Conservation (phyloP, 2,888 invertebrate genomes). For the Phania funesta region DNA sequence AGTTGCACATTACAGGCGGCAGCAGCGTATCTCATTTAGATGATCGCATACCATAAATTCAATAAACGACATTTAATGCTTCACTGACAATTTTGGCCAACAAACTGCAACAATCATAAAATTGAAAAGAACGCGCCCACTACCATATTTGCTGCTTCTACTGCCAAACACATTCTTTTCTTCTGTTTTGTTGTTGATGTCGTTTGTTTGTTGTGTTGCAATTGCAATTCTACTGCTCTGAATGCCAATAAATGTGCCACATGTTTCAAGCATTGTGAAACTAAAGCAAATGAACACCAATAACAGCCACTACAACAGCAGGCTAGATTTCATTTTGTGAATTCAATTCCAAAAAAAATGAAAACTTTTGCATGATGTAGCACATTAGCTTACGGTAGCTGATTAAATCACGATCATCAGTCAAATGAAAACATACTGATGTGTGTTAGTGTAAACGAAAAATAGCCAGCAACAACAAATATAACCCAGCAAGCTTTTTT, state of each 20-base stretch:
- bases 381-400: constrained; percentile 69
- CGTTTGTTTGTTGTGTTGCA: constrained; percentile 23
- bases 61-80: constrained; percentile 70
- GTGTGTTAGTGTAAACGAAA: constrained; percentile 47
- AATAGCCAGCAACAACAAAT: constrained; percentile 1
- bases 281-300: constrained; percentile 64
- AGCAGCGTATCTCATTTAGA: constrained; percentile 64
- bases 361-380: constrained; percentile 65
- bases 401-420: constrained; percentile 79
- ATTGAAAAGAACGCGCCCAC: constrained; percentile 68
- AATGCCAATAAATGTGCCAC: constrained; percentile 64
- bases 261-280: constrained; percentile 47
- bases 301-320: constrained; percentile 43
- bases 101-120: constrained; percentile 66
- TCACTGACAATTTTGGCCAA: constrained; percentile 68
- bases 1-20: constrained; percentile 51
- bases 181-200: background rate
- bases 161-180: constrained; percentile 6
- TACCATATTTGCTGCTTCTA: constrained; percentile 7
- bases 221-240: constrained; percentile 47
- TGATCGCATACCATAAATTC: constrained; percentile 70
- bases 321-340: constrained; percentile 56
- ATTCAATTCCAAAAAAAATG: constrained; percentile 51
- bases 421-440: constrained; percentile 73
- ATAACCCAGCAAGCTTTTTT: constrained; percentile 21